phyloP scores from a whole-genome alignment of 92 coral and sea anemone species.

The Epizoanthus ramosus region DNA sequence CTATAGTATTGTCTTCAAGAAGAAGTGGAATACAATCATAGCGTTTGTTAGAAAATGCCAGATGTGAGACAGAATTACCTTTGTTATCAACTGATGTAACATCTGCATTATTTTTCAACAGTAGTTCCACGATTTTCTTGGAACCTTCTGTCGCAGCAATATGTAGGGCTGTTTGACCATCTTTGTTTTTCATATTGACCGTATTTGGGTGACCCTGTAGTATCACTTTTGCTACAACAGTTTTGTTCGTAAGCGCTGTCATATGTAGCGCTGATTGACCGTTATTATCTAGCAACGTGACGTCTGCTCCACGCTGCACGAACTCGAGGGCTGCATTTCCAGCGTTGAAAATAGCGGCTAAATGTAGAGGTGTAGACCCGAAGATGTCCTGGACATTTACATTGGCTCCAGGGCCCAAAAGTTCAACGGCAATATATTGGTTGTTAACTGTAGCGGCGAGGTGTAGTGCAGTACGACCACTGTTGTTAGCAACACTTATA shows the following conservation, averaged over 20 bases:
- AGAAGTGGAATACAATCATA: not conserved
- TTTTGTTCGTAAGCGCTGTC: not conserved
- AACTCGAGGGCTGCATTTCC: constrained; percentile 4
- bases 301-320: constrained; percentile 11
- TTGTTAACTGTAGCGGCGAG: not conserved
- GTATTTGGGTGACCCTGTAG: constrained; percentile 25
- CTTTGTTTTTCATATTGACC: constrained; percentile 16
- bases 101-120: not conserved
- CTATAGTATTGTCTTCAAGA: not conserved
- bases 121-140: not conserved
- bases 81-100: not conserved
- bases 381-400: constrained; percentile 3
- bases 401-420: constrained; percentile 14
- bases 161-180: constrained; percentile 21
- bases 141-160: not conserved
- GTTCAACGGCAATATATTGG: not conserved
- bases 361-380: constrained; percentile 19
- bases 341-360: constrained; percentile 3
- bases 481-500: not conserved
- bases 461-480: not conserved
- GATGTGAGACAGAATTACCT: not conserved
- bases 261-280: constrained; percentile 37
- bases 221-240: not conserved
- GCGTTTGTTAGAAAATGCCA: not conserved
- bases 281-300: not conserved